Evolutionary conservation across 2,888 invertebrate genomes (phyloP).

Genomic region (Limnephilus rhombicus): DNA sequence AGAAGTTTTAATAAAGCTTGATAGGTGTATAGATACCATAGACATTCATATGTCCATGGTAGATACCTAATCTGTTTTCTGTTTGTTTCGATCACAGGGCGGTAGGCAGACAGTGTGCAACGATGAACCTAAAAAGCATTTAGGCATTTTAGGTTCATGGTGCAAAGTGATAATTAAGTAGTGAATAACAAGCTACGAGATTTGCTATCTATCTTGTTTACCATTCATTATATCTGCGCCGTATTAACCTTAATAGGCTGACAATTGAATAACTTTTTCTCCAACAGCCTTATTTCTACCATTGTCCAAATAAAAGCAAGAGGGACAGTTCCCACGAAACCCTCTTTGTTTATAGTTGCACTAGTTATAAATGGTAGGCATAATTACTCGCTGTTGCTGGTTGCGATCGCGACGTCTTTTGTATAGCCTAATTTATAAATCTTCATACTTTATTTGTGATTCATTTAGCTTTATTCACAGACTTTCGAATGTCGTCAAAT

Average conservation of each 20-base stretch:
- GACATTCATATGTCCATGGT: no score
- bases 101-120: no score
- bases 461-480: conserved; percentile 10
- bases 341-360: conserved; percentile 33
- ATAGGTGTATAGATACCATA: no score
- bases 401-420: conserved; percentile 12
- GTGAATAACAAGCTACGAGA: no score
- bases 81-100: no score
- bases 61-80: no score
- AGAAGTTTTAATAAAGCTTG: no score
- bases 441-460: not conserved
- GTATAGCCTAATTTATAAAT: conserved; percentile 4
- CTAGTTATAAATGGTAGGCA: not conserved
- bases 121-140: no score
- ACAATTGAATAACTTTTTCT: conserved; percentile 39
- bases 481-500: conserved; percentile 17
- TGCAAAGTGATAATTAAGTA: no score
- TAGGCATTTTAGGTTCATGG: no score
- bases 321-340: conserved; percentile 37
- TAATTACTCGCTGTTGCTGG: not conserved
- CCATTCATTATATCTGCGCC: not conserved
- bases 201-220: not conserved
- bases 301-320: conserved; percentile 44
- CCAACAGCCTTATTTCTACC: conserved; percentile 23
- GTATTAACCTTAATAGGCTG: conserved; percentile 37